phyloP scores from a whole-genome alignment of 1,140 invertebrate genomes.

The Hormaphis cornu region DNA sequence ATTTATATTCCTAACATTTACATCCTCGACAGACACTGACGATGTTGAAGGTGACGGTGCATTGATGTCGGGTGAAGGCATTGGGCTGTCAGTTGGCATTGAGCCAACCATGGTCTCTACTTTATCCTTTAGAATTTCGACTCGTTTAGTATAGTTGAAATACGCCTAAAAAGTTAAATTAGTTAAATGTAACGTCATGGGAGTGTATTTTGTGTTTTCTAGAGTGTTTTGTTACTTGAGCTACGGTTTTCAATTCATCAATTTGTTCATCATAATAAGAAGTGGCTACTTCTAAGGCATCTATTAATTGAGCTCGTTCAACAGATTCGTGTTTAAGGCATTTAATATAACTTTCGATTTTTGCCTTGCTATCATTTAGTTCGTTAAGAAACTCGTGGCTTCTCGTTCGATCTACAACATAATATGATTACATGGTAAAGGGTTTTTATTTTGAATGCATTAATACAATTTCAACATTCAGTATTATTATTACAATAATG shows the following conservation, averaged over 20 bases:
- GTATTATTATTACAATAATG: not conserved
- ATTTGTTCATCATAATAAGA: constrained; percentile 81
- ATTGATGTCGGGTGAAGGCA: constrained; percentile 66
- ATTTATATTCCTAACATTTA: constrained; percentile 28
- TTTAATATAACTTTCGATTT: constrained; percentile 69
- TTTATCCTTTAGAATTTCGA: constrained; percentile 74
- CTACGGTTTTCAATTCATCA: constrained; percentile 85
- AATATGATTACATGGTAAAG: not conserved
- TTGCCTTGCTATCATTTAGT: constrained; percentile 66
- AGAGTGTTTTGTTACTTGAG: too few relatives aligned
- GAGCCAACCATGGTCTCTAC: constrained; percentile 63
- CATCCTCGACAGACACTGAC: constrained; percentile 47
- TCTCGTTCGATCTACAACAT: constrained; percentile 55
- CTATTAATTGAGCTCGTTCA: constrained; percentile 63
- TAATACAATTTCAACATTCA: not conserved
- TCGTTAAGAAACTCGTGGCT: constrained; percentile 81
- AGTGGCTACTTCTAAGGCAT: constrained; percentile 65
- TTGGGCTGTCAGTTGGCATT: constrained; percentile 53
- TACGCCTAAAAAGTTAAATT: constrained; percentile 60
- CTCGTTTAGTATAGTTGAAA: constrained; percentile 77
- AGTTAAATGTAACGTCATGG: not conserved
- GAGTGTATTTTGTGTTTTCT: constrained; percentile 55
- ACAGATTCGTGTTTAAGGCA: constrained; percentile 73
- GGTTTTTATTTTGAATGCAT: not conserved
- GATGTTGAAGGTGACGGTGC: constrained; percentile 76